Evolutionary conservation across 2,888 invertebrate species (phyloP).

Genomic region (Melolontha melolontha): DNA sequence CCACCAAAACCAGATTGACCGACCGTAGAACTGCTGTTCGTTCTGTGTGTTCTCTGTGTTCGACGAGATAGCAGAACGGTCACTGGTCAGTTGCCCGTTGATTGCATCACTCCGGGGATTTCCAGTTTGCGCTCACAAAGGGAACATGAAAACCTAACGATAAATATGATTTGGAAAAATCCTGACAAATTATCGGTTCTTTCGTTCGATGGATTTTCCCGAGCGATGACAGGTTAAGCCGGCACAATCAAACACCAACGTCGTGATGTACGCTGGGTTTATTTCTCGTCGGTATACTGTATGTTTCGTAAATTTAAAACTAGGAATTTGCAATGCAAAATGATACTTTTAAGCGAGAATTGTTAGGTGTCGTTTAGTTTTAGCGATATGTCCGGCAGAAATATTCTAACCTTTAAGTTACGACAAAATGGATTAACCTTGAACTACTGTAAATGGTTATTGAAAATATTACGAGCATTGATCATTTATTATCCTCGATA

Average conservation of each 20-base stretch:
- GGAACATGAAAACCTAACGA: constrained; percentile 51
- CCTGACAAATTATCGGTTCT: constrained; percentile 52
- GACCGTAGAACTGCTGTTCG: constrained; percentile 51
- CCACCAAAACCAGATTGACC: constrained; percentile 56
- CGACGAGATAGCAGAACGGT: constrained; percentile 1
- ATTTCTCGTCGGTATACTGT: too few relatives aligned
- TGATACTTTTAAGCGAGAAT: too few relatives aligned
- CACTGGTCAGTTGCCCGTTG: constrained; percentile 52
- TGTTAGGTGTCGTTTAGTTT: too few relatives aligned
- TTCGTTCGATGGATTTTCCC: constrained; percentile 22
- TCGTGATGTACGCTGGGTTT: constrained; percentile 4
- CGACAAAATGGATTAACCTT: too few relatives aligned
- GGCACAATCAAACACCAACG: constrained; percentile 28
- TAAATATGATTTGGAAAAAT: constrained; percentile 56
- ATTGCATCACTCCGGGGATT: constrained; percentile 62
- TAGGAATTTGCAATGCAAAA: too few relatives aligned
- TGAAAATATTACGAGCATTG: too few relatives aligned
- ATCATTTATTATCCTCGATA: too few relatives aligned
- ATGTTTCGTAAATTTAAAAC: too few relatives aligned
- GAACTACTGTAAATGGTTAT: too few relatives aligned
- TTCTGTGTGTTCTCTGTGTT: neutral
- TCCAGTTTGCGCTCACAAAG: constrained; percentile 52
- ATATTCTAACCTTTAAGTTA: too few relatives aligned
- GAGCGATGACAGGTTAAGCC: constrained; percentile 33
- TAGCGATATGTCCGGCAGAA: too few relatives aligned